Percentiles rank a stretch among this genome's conserved stretches.
phyloP scores from a whole-genome alignment of 2,888 invertebrate genomes.

The Cheiracanthium punctorium region DNA sequence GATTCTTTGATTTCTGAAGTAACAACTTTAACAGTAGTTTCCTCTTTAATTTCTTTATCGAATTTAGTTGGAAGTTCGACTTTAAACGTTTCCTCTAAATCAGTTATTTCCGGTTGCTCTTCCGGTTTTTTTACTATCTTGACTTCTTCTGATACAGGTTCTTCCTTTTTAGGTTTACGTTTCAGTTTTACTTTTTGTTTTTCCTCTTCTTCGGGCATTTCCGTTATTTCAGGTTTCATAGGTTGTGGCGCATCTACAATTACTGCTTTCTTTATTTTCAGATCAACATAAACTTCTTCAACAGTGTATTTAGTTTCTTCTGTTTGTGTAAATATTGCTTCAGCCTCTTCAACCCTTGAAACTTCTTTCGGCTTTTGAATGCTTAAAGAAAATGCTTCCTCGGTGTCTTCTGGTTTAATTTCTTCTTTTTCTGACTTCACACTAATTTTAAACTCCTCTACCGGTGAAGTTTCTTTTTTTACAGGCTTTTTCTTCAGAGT shows the following conservation, averaged over 20 bases:
- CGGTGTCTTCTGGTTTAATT: slow-evolving; percentile 15
- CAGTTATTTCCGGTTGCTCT: neutral
- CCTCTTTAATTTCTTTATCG: slow-evolving; percentile 11
- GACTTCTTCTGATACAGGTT: slow-evolving; percentile 61
- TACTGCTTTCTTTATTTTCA: slow-evolving; percentile 65
- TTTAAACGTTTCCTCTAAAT: slow-evolving; percentile 26
- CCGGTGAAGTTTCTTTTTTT: neutral
- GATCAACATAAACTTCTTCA: slow-evolving; percentile 64
- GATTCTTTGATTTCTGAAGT: slow-evolving; percentile 31
- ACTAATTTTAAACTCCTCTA: slow-evolving; percentile 47
- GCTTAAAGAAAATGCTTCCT: slow-evolving; percentile 49
- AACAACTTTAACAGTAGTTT: slow-evolving; percentile 42
- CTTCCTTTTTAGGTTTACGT: slow-evolving; percentile 78
- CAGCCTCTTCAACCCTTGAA: slow-evolving; percentile 13
- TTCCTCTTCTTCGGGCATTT: slow-evolving; percentile 34
- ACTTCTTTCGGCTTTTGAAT: slow-evolving; percentile 39
- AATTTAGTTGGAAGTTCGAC: slow-evolving; percentile 3
- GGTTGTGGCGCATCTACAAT: slow-evolving; percentile 14
- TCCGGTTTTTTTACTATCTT: slow-evolving; percentile 43
- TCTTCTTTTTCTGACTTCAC: slow-evolving; percentile 28
- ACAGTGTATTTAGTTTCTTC: slow-evolving; percentile 47
- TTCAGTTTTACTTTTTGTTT: slow-evolving; percentile 79
- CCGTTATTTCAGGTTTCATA: slow-evolving; percentile 24
- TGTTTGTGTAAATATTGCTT: slow-evolving; percentile 30
- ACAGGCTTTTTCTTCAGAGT: slow-evolving; percentile 72